Base-by-base conservation (phyloP, 2,797 vertebrate genomes). In the Carduelis carduelis region DNA sequence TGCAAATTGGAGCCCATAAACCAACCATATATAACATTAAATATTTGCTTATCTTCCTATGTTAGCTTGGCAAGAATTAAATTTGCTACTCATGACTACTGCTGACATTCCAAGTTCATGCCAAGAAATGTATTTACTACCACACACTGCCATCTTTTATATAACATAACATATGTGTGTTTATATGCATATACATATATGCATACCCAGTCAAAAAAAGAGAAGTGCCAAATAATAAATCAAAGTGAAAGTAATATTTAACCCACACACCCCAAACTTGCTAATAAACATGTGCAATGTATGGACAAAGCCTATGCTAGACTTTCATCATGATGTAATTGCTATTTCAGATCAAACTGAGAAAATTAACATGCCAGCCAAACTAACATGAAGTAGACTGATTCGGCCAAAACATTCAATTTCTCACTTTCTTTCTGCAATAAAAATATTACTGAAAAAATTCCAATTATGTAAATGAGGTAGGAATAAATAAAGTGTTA, bases 191-290 rank as follows among this genome's bases (percentile, higher is more conserved):
- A 77, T 13, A 86, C 61, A 61, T 53, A 61, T 43, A 82, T 41
- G 27, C 27, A 69, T 12, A 57, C 43, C 89, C 64, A 88, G 80
- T 94, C 85, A 88, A 83, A 96, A 97, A 97, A 97, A 92, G 59
- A 92, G 35, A 81, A 74, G 41, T 89, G 78, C 86, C 86, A 96
- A 96, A 97, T 90, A 95, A 97, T 94, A 97, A 97, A 96, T 95
- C 79, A 79, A 79, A 89, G 26, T 39, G 74, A 89, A 88, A 81
- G 76, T 41, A 90, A 55, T 70, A 88, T 72, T 88, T 95, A 83
- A 91, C 50, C 55, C 82, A 0, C 61, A 19, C 60, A 53, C 60
- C 30, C 72, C 68, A 70, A 95, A 81, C n/a, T 69, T 65, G 52
- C 83, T 83, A 96, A 95, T 94, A 97, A 97, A 96, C 91, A 94